phyloP scores from a whole-genome alignment of 1,140 invertebrate genomes.

The Acyrthosiphon pisum region DNA sequence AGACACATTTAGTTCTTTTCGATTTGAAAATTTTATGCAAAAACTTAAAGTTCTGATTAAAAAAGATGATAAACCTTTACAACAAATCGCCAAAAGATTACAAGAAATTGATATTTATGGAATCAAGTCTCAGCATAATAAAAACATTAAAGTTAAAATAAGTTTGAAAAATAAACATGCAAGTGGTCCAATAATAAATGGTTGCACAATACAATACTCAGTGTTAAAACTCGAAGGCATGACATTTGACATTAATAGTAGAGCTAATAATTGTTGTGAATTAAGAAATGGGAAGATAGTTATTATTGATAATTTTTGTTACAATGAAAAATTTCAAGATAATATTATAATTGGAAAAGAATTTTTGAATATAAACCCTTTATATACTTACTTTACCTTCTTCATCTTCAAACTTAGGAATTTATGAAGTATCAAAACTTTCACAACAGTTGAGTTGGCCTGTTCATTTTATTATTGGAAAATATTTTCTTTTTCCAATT shows the following conservation, averaged over 20 bases:
- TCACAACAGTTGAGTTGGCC: background rate
- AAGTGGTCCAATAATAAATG: background rate
- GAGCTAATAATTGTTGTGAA: background rate
- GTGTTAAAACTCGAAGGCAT: background rate
- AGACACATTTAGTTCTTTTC: conserved; percentile 64
- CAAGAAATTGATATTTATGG: background rate
- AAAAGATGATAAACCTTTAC: background rate
- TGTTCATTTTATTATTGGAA: background rate
- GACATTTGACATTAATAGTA: background rate
- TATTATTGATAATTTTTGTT: background rate
- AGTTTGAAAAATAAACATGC: background rate
- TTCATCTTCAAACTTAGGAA: background rate
- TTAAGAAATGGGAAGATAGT: background rate
- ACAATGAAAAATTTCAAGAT: background rate
- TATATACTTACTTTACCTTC: background rate
- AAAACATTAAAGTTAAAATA: background rate
- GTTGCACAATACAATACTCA: background rate
- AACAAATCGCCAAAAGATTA: background rate
- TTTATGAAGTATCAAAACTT: conserved; percentile 21
- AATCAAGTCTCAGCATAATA: background rate
- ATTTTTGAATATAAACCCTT: background rate
- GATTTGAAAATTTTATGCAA: conserved; percentile 64
- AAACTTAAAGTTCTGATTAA: background rate
- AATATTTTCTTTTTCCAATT: conserved; percentile 2
- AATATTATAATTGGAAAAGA: background rate